Evolutionary conservation across 2,888 invertebrate species (phyloP).

Genomic region (Deilephila porcellus): DNA sequence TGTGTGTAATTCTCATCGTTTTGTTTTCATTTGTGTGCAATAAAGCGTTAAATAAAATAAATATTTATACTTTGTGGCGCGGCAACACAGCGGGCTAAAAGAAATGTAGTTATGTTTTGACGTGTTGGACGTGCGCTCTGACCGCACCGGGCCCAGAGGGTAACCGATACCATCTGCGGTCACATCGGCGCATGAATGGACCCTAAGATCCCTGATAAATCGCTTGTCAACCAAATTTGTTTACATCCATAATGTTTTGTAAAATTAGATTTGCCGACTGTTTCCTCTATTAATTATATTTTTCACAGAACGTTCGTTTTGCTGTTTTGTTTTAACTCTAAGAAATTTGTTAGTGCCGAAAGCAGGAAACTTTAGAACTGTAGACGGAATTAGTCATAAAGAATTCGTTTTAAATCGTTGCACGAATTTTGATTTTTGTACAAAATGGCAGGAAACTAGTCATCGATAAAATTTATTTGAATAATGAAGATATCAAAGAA

Average conservation of each 20-base stretch:
- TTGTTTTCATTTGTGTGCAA: too few species aligned
- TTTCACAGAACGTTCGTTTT: not conserved
- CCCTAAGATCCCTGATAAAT: slow-evolving; percentile 42
- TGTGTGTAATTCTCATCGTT: too few species aligned
- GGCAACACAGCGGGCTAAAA: slow-evolving; percentile 20
- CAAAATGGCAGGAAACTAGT: too few species aligned
- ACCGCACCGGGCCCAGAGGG: slow-evolving; percentile 30
- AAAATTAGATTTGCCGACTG: slow-evolving; percentile 6
- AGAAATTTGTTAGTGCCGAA: not conserved
- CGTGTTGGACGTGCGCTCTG: slow-evolving; percentile 39
- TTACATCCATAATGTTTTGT: slow-evolving; percentile 26
- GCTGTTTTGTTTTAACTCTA: not conserved
- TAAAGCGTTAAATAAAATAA: not conserved
- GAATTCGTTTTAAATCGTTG: too few species aligned
- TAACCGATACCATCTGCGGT: slow-evolving; percentile 47
- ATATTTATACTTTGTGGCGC: not conserved
- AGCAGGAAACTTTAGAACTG: not conserved
- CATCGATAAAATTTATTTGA: too few species aligned
- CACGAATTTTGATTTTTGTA: too few species aligned
- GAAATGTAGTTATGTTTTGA: slow-evolving; percentile 28
- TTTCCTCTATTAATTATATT: slow-evolving; percentile 29
- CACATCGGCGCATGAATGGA: slow-evolving; percentile 46
- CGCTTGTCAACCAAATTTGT: slow-evolving; percentile 30
- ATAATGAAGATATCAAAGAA: too few species aligned
- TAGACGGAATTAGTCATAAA: too few species aligned